These are phyloP conservation scores for Serrognathus titanus DNA, from an alignment of 2,888 invertebrate species.

Conservation along the genomic window DNA sequence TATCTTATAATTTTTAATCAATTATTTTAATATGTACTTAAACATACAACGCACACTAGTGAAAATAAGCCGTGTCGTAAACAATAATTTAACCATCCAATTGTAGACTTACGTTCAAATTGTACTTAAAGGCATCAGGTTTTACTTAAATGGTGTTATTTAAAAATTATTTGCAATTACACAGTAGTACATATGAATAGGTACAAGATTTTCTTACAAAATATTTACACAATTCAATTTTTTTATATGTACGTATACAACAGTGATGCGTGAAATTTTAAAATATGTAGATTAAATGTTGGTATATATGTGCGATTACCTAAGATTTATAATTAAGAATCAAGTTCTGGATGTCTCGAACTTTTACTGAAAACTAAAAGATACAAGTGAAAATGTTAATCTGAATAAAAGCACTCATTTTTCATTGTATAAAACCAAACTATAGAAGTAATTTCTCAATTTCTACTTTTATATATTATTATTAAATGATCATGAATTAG, in stretches of 20 bases:
- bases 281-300: conserved; percentile 11
- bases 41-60: conserved; percentile 14
- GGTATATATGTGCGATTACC: conserved; percentile 10
- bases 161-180: too few species aligned
- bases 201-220: too few species aligned
- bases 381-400: neutral
- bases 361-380: conserved; percentile 1
- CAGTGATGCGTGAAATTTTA: conserved; percentile 3
- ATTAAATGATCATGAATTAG: conserved; percentile 9
- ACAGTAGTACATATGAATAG: neutral
- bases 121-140: neutral
- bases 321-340: neutral
- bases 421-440: conserved; percentile 7
- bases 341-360: neutral
- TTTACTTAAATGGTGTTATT: too few species aligned
- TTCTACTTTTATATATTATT: conserved; percentile 39
- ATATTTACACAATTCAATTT: too few species aligned
- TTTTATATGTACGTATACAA: too few species aligned
- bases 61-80: neutral
- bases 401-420: neutral
- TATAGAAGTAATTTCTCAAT: conserved; percentile 16
- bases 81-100: conserved; percentile 18
- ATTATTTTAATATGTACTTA: conserved; percentile 4
- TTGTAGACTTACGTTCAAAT: conserved; percentile 10
- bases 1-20: conserved; percentile 17